Percentiles rank a stretch among this genome's conserved stretches.
Evolutionary conservation across 2,113 vertebrate genomes (phyloP).

Genomic region (Psammodynastes pulverulentus): DNA sequence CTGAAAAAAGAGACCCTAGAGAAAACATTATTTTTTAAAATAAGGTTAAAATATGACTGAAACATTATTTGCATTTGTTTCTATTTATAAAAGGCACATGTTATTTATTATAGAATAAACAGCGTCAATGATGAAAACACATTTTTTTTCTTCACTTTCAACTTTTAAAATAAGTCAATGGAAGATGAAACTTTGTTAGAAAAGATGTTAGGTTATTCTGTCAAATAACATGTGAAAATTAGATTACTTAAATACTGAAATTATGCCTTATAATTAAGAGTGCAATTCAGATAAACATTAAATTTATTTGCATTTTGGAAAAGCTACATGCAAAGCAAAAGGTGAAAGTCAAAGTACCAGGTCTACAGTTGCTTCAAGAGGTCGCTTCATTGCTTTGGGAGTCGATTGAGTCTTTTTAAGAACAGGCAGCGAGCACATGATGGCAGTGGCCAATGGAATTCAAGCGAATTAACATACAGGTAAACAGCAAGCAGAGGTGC

Average conservation of each 20-base stretch:
- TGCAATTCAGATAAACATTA: slow-evolving; percentile 72
- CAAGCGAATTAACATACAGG: slow-evolving; percentile 99
- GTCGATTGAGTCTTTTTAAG: slow-evolving; percentile 99
- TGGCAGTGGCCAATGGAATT: slow-evolving; percentile 99
- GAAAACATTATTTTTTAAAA: slow-evolving; percentile 63
- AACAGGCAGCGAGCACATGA: slow-evolving; percentile 99
- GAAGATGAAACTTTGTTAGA: slow-evolving; percentile 86
- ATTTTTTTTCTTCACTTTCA: slow-evolving; percentile 71
- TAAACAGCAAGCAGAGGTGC: slow-evolving; percentile 99
- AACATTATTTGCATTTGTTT: slow-evolving; percentile 69
- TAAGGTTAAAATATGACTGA: slow-evolving; percentile 62
- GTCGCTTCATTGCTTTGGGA: slow-evolving; percentile 99
- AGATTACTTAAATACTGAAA: slow-evolving; percentile 73
- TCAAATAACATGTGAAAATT: slow-evolving; percentile 73
- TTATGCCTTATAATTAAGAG: slow-evolving; percentile 61
- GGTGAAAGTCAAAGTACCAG: slow-evolving; percentile 99
- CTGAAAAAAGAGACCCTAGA: not conserved
- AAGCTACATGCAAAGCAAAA: slow-evolving; percentile 99
- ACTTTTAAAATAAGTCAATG: slow-evolving; percentile 74
- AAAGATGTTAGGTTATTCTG: slow-evolving; percentile 66
- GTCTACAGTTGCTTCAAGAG: slow-evolving; percentile 99
- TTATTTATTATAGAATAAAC: slow-evolving; percentile 61
- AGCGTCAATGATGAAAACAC: slow-evolving; percentile 66
- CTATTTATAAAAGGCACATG: slow-evolving; percentile 29
- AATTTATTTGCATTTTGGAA: slow-evolving; percentile 94